These are phyloP conservation scores for Plagodis pulveraria DNA, from an alignment of 2,888 invertebrate species.

Conservation along the genomic window DNA sequence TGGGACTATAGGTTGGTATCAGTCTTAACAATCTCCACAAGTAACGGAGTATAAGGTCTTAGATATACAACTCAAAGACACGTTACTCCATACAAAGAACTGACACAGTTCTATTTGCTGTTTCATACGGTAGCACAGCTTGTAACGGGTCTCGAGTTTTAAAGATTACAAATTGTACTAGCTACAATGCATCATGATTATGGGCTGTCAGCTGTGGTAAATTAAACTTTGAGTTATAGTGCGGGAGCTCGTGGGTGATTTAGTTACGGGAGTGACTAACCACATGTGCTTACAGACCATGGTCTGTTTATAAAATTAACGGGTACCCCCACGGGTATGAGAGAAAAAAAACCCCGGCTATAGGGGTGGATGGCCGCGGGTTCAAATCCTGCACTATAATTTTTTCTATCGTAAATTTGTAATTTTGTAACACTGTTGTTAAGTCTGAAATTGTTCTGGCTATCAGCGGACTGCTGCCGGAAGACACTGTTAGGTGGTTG, in stretches of 20 bases:
- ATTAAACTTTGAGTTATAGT: slow-evolving; percentile 42
- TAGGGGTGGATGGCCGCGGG: too few species aligned
- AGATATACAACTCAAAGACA: neutral
- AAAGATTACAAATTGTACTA: slow-evolving; percentile 50
- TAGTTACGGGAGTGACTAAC: slow-evolving; percentile 2
- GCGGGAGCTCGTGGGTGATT: neutral
- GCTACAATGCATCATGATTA: slow-evolving; percentile 59
- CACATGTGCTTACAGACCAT: too few species aligned
- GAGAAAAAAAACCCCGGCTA: too few species aligned
- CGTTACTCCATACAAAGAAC: slow-evolving; percentile 16
- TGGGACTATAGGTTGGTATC: too few species aligned
- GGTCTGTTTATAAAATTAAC: neutral
- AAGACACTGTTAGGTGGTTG: too few species aligned
- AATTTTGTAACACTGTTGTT: too few species aligned
- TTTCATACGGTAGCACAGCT: slow-evolving; percentile 39
- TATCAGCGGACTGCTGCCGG: too few species aligned
- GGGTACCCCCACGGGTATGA: too few species aligned
- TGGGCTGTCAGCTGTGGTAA: slow-evolving; percentile 52
- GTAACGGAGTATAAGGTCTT: slow-evolving; percentile 10
- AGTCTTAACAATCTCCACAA: neutral
- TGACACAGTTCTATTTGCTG: slow-evolving; percentile 11
- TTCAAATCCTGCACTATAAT: too few species aligned
- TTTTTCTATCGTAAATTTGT: too few species aligned
- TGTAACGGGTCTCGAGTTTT: slow-evolving; percentile 50
- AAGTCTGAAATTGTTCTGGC: too few species aligned